These are phyloP conservation scores for Channallabes apus DNA, from an alignment of 2,797 vertebrate genomes.

Conservation along the genomic window DNA sequence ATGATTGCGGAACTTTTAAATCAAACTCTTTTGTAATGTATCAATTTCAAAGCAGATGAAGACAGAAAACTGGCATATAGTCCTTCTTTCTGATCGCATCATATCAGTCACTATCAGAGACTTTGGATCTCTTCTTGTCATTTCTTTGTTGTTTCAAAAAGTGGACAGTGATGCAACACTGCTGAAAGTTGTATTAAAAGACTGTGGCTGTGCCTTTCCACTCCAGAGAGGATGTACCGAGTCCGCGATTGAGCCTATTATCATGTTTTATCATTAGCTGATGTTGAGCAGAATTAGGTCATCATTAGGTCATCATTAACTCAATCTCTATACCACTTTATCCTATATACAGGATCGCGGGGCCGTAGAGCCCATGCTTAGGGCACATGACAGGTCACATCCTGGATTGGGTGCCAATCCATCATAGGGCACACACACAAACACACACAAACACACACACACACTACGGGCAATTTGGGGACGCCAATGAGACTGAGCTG, in stretches of 20 bases:
- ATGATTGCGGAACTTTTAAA: neutral
- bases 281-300: neutral
- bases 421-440: too few relatives aligned
- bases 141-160: constrained; percentile 3
- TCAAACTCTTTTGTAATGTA: neutral
- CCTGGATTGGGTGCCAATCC: too few relatives aligned
- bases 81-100: neutral
- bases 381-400: too few relatives aligned
- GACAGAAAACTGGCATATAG: neutral
- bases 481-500: too few relatives aligned
- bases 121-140: neutral
- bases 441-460: too few relatives aligned
- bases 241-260: neutral
- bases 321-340: too few relatives aligned
- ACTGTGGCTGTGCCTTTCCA: neutral
- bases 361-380: too few relatives aligned
- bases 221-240: neutral
- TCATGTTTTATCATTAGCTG: neutral
- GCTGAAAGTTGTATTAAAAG: constrained; percentile 15
- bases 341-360: too few relatives aligned
- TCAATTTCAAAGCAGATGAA: neutral
- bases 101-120: constrained; percentile 2
- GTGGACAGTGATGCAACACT: constrained; percentile 26
- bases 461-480: too few relatives aligned
- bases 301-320: too few relatives aligned